Percentiles rank a stretch among this genome's conserved stretches.
These are phyloP conservation scores for Bombus cullumanus DNA, from an alignment of 1,140 invertebrate genomes.

Conservation along the genomic window DNA sequence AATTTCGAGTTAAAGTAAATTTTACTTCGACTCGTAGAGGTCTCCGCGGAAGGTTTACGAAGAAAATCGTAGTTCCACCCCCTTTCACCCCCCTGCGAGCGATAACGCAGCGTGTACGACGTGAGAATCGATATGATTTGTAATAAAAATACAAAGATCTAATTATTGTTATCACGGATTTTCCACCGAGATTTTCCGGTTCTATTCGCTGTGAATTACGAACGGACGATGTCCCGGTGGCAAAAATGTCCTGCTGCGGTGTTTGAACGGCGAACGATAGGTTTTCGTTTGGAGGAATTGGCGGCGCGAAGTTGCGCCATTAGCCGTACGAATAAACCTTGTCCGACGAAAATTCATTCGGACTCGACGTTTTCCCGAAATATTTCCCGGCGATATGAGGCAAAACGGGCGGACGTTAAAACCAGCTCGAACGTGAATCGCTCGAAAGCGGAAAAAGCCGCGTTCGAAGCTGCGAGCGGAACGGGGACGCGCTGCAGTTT, in stretches of 20 bases:
- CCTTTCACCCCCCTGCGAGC: too few relatives aligned
- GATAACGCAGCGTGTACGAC: neutral
- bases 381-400: neutral
- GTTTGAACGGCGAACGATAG: too few relatives aligned
- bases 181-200: too few relatives aligned
- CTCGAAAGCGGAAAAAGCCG: neutral
- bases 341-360: neutral
- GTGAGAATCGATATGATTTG: neutral
- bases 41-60: neutral
- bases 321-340: neutral
- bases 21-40: too few relatives aligned
- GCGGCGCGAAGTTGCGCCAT: neutral
- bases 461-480: too few relatives aligned
- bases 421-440: neutral
- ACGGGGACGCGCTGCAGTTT: neutral
- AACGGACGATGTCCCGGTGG: fast-evolving
- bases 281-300: too few relatives aligned
- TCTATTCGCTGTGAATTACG: too few relatives aligned
- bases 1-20: too few relatives aligned
- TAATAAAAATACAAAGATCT: too few relatives aligned
- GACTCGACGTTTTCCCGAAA: neutral
- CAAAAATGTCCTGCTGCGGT: too few relatives aligned
- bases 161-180: too few relatives aligned
- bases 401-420: neutral
- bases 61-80: neutral